Evolutionary conservation across 2,888 invertebrate species (phyloP), one percentile per base, ranked within the genome.

Genomic region (Drosophila testacea): DNA sequence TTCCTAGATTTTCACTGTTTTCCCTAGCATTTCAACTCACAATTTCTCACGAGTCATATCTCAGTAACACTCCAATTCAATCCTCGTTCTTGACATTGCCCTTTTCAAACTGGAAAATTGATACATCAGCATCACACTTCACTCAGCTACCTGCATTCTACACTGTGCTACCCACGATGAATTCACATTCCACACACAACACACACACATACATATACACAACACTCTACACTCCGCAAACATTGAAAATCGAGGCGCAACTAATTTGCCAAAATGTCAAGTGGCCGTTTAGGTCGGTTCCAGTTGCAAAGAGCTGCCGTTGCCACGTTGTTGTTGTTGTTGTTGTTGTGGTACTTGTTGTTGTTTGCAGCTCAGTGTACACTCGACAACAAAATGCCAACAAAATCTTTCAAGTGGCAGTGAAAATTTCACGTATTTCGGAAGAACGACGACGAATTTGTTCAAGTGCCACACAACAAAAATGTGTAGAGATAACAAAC

Each of bases 191-290:
- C 54, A 47, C n/a, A n/a, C 13, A 36, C 55, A 52, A 30, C 6
- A 34, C 44, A 51, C 47, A 7, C 32, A 34, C 22, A n/a, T 48
- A 30, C 36, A 32, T 47, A 57, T 52, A 56, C 47, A 46, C 32
- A 65, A 6, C 46, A 11, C 28, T 16, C 28, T 11, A 46, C 60
- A 57, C 56, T 67, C 54, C 13, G 30, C 48, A 62, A 51, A 62
- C 66, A 65, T 55, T 67, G 87, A 71, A 83, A 86, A 77, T 79
- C 68, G 79, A 83, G 75, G 82, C 82, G 85, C 73, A 82, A 84
- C 83, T 83, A 83, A 83, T 83, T 87, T 84, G 87, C 64, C 73
- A 73, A 77, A 84, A 84, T 84, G 84, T 87, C 82, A 84, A 87
- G 84, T 87, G 79, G 74, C 62, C 84, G 74, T 46, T 78, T 72